Percentiles rank a stretch among this genome's conserved stretches.
Conservation (phyloP, 1,140 invertebrate genomes). For the Heliconius hewitsoni region DNA sequence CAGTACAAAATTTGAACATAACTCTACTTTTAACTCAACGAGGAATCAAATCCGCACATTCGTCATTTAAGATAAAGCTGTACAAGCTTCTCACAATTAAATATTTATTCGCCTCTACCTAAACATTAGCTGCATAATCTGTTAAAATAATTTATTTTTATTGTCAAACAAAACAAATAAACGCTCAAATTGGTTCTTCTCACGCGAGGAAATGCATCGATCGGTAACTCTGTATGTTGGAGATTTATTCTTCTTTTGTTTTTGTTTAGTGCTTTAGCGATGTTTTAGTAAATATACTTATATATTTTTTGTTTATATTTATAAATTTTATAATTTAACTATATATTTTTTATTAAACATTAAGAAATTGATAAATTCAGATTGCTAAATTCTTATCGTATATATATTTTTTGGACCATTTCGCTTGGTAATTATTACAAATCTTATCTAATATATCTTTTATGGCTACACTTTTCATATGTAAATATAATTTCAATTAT, state of each 20-base stretch:
- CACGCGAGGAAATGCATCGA: slow-evolving; percentile 14
- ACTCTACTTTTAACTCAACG: not conserved
- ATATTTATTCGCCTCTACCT: not conserved
- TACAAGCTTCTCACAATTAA: not conserved
- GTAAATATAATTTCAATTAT: no score
- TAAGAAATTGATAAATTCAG: not conserved
- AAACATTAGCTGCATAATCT: slow-evolving; percentile 2
- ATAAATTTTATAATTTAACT: no score
- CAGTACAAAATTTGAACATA: no score
- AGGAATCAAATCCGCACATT: not conserved
- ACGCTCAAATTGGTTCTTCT: not conserved
- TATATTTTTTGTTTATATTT: not conserved
- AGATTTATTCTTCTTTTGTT: slow-evolving; percentile 4
- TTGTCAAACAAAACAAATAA: slow-evolving; percentile 14
- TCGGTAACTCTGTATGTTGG: slow-evolving; percentile 10
- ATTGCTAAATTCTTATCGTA: no score
- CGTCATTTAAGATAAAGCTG: not conserved
- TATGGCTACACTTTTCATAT: no score
- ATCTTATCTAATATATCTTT: no score
- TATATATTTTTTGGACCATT: no score
- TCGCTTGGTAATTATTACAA: no score
- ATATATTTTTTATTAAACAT: not conserved
- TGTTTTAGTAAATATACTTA: not conserved
- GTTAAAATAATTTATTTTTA: slow-evolving; percentile 14
- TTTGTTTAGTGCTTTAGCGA: not conserved